Evolutionary conservation across 2,797 vertebrate genomes (phyloP).

Genomic region (Heterohyrax brucei): DNA sequence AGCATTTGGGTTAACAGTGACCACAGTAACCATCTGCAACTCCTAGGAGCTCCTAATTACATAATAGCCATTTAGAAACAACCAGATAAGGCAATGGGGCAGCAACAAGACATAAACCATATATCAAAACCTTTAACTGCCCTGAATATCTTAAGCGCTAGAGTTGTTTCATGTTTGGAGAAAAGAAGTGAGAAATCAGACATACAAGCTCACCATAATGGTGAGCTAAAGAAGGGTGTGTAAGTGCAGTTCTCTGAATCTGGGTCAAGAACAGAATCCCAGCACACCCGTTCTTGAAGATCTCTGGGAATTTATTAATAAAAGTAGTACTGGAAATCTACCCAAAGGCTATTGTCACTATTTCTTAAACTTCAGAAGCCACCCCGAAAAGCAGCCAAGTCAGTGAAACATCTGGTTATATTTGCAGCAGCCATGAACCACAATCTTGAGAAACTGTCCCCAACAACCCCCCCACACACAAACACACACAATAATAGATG

Average conservation of each 20-base stretch:
- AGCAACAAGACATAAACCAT: background rate
- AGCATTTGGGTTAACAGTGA: too few species aligned
- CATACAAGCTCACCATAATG: background rate
- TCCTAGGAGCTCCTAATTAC: too few species aligned
- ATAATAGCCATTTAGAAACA: background rate
- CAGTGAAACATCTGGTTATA: background rate
- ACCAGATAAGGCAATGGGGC: background rate
- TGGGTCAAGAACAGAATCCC: background rate
- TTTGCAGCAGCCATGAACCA: background rate
- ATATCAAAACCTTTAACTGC: background rate
- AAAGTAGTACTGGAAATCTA: background rate
- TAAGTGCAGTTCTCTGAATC: background rate
- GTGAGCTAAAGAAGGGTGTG: background rate
- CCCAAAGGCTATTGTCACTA: background rate
- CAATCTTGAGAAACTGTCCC: background rate
- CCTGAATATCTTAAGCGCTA: background rate
- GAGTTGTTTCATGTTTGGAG: background rate
- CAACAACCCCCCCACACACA: background rate
- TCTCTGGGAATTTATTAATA: background rate
- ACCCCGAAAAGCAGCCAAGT: background rate
- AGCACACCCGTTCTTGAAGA: accelerated
- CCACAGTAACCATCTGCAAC: too few species aligned
- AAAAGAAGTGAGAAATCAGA: background rate
- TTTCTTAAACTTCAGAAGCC: background rate
- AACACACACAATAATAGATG: background rate